A percentile compares a stretch with the other conserved stretches of the same genome.
Evolutionary conservation across 2,113 vertebrate genomes (phyloP).

Genomic region (Myodes glareolus): DNA sequence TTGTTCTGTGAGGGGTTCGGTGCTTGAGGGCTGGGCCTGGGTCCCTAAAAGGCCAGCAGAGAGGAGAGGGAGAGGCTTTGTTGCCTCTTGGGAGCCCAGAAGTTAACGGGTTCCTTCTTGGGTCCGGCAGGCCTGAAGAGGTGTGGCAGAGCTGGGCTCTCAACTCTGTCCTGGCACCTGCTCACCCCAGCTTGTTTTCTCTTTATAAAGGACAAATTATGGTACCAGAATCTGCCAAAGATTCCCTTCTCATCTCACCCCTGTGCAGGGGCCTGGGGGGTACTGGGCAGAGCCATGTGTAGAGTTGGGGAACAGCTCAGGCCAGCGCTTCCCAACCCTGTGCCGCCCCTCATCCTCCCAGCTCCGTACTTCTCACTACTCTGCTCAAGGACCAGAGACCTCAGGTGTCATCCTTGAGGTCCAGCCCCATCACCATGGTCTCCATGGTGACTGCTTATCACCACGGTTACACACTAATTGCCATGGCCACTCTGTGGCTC

Average conservation of each 20-base stretch:
- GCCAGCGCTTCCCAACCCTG: background rate
- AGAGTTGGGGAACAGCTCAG: slow-evolving; percentile 9
- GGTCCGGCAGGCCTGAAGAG: background rate
- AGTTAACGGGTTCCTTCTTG: background rate
- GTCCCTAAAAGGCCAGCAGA: background rate
- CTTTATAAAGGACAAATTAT: slow-evolving; percentile 57
- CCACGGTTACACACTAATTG: slow-evolving; percentile 31
- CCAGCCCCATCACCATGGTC: background rate
- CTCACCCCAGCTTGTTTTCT: background rate
- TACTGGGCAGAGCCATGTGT: slow-evolving; percentile 10
- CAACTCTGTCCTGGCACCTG: background rate
- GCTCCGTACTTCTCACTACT: background rate
- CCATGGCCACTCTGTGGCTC: background rate
- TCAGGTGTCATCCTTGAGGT: slow-evolving; percentile 37
- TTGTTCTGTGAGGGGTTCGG: background rate
- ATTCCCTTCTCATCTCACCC: slow-evolving; percentile 57
- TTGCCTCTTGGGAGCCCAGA: background rate
- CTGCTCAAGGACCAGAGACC: slow-evolving; percentile 46
- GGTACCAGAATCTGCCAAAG: slow-evolving; percentile 82
- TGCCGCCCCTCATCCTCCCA: background rate
- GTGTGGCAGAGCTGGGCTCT: background rate
- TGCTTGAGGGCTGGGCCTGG: background rate
- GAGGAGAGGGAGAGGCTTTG: background rate
- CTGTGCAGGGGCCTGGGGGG: background rate
- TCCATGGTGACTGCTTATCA: slow-evolving; percentile 15